phyloP scores from a whole-genome alignment of 2,797 vertebrate genomes.

The Erithacus rubecula region DNA sequence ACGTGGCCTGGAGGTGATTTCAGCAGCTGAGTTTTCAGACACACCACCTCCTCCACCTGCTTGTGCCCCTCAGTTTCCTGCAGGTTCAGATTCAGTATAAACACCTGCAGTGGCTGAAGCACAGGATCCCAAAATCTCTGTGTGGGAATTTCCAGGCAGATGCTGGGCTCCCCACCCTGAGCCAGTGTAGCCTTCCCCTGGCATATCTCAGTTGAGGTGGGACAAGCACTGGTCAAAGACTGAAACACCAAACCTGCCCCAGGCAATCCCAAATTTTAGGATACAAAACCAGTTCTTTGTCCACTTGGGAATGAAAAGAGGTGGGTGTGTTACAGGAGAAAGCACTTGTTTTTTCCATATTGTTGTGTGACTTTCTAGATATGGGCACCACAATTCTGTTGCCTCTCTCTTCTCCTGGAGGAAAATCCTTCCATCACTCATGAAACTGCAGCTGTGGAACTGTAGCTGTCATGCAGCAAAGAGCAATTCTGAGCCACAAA shows the following conservation, averaged over 20 bases:
- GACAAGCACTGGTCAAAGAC: background rate
- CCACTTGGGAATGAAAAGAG: background rate
- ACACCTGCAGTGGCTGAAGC: no score
- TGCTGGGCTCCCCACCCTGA: background rate
- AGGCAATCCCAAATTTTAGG: background rate
- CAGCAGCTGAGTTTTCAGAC: fast-evolving
- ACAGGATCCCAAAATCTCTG: fast-evolving
- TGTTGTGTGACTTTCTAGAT: background rate
- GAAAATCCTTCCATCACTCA: background rate
- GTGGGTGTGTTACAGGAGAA: fast-evolving
- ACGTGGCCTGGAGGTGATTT: background rate
- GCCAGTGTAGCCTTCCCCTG: fast-evolving
- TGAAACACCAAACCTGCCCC: background rate
- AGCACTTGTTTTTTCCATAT: background rate
- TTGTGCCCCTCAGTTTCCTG: background rate
- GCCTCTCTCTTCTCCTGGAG: background rate
- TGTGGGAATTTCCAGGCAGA: background rate
- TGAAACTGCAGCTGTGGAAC: background rate
- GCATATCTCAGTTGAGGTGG: background rate
- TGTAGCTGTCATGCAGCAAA: background rate
- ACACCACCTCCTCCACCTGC: fast-evolving
- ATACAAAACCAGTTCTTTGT: background rate
- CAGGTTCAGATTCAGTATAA: background rate
- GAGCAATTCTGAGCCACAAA: background rate
- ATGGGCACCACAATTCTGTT: background rate